Conservation (phyloP, 2,888 invertebrate genomes). For the Entomobrya multifasciata region DNA sequence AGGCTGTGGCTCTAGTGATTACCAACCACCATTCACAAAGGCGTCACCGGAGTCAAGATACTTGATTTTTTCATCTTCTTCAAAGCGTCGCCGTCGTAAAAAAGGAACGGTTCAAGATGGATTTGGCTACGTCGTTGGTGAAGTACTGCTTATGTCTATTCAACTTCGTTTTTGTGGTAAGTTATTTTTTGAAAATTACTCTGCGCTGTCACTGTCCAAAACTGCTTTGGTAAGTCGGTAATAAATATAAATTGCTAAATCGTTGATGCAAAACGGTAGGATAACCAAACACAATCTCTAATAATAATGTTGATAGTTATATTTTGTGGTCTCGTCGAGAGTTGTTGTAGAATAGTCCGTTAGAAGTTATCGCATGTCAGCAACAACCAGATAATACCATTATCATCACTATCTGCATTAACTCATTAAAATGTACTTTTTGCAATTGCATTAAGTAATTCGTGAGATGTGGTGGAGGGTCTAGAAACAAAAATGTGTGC, state of each 20-base stretch:
- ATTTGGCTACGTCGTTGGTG: conserved; percentile 86
- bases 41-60: no score
- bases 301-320: not conserved
- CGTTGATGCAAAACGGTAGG: not conserved
- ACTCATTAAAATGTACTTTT: not conserved
- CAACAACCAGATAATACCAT: not conserved
- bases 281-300: not conserved
- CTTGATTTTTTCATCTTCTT: no score
- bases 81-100: not conserved
- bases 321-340: not conserved
- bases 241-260: not conserved
- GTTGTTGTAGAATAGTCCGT: not conserved
- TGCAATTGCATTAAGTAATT: not conserved
- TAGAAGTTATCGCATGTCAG: not conserved
- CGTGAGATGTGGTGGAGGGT: not conserved
- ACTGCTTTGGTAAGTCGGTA: not conserved
- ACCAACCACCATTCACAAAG: no score
- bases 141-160: conserved; percentile 88
- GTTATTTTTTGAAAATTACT: conserved; percentile 81
- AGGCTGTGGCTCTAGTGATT: not conserved
- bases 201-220: not conserved
- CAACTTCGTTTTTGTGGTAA: conserved; percentile 88
- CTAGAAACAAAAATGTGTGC: not conserved
- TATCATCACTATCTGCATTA: not conserved
- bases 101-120: conserved; percentile 80